Base-by-base conservation (phyloP, 2,888 invertebrate species). In the Dichetophora obliterata region DNA sequence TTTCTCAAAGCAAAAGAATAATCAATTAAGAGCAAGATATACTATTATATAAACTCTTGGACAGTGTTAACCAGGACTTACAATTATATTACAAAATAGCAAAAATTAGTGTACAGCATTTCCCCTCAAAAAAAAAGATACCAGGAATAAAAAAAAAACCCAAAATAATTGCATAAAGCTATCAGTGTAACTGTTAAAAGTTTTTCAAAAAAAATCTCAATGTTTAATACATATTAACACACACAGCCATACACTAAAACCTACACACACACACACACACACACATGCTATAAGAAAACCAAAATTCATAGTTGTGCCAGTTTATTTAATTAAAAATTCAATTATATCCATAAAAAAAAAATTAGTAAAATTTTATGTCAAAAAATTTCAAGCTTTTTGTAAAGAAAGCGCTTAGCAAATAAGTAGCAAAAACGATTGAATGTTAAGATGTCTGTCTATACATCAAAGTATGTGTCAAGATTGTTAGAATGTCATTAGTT, bases 221-320 rank as follows among this genome's bases (percentile, higher is more conserved):
- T 24, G 57, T 59, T 22, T 22, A 59, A 22, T 11, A 5, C 57
- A 59, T 24, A 24, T 24, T 24, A 3, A 59, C 19, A 22, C 9
- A 22, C 57, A 59, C 1, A 9, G n/a, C n/a, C n/a, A n/a, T n/a
- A n/a, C n/a, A n/a, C n/a, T n/a, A n/a, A n/a, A n/a, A n/a, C n/a
- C n/a, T n/a, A n/a, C n/a, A n/a, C n/a, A n/a, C n/a, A n/a, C n/a
- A n/a, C n/a, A n/a, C 14, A 59, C 19, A 22, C 9, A 22, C 57
- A 59, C 1, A 9, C 22, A 8, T 11, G 43, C 3, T 59, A 24
- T 54, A 54, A 24, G 8, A 59, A 27, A 27, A 57, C 9, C 9
- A 19, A 65, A 66, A 34, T 22, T 37, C 43, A 37, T 66, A 66
- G 48, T 22, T 66, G 66, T 66, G 66, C 43, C 66, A 66, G 37